Evolutionary conservation across 2,113 vertebrate genomes (phyloP).

Genomic region (Nothobranchius furzeri): DNA sequence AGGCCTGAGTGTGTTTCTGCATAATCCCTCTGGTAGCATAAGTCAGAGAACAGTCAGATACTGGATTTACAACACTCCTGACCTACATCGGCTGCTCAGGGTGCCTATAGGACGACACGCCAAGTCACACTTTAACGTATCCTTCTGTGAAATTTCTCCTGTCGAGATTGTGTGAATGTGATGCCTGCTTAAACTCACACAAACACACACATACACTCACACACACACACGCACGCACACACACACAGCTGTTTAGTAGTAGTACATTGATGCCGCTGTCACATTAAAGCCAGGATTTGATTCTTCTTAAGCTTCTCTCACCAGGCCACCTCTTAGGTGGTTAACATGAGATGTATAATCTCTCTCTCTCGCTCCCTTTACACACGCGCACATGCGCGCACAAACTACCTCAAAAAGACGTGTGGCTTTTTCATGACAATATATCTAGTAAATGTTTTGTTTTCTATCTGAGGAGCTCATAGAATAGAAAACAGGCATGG

Average conservation of each 20-base stretch:
- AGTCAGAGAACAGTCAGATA: constrained; percentile 58
- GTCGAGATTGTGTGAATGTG: constrained; percentile 17
- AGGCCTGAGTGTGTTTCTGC: background rate
- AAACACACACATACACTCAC: constrained; percentile 30
- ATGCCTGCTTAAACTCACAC: constrained; percentile 11
- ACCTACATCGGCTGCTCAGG: constrained; percentile 68
- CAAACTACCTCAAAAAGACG: constrained; percentile 10
- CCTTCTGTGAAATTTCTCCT: constrained; percentile 27
- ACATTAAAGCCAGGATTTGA: constrained; percentile 73
- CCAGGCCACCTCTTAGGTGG: constrained; percentile 66
- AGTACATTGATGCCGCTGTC: constrained; percentile 65
- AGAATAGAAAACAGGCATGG: too few species aligned
- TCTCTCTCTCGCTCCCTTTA: background rate
- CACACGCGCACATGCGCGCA: constrained; percentile 10
- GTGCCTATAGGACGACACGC: constrained; percentile 56
- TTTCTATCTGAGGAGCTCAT: too few species aligned
- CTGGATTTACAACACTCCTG: constrained; percentile 52
- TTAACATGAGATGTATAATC: constrained; percentile 66
- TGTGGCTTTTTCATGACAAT: constrained; percentile 3
- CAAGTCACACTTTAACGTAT: constrained; percentile 50
- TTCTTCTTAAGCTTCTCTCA: constrained; percentile 65
- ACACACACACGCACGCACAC: background rate
- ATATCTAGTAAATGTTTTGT: too few species aligned
- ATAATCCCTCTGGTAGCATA: constrained; percentile 29
- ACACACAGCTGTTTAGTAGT: constrained; percentile 61